phyloP scores from a whole-genome alignment of 2,113 vertebrate species.

The Gopherus evgoodei region DNA sequence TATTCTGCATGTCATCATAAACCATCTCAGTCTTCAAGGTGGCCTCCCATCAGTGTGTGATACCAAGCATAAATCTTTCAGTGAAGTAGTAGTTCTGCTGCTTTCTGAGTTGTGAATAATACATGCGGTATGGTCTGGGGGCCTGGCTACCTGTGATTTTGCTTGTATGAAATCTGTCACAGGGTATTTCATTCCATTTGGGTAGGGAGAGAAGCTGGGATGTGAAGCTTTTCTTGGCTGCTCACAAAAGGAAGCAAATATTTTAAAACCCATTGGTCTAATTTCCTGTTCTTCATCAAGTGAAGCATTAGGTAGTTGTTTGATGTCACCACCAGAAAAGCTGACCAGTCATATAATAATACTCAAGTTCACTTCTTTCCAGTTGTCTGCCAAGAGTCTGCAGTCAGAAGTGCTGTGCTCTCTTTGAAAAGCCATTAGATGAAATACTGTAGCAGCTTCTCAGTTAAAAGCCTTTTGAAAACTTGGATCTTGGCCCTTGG shows the following conservation, averaged over 20 bases:
- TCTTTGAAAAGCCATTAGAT: neutral
- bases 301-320: conserved; percentile 16
- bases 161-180: neutral
- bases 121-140: fast-evolving
- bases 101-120: neutral
- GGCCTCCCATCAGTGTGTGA: neutral
- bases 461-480: neutral
- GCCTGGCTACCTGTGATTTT: neutral
- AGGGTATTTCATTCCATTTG: neutral
- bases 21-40: neutral
- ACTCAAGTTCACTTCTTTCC: neutral
- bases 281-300: neutral
- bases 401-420: neutral
- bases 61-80: neutral
- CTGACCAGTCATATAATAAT: neutral
- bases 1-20: neutral
- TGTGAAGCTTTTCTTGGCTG: neutral
- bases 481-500: conserved; percentile 26
- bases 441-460: neutral
- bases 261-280: neutral
- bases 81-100: neutral
- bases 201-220: neutral
- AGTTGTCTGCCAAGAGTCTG: conserved; percentile 1
- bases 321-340: conserved; percentile 4
- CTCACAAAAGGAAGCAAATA: neutral